Conservation (phyloP, 2,113 vertebrate genomes). For the Edolisoma coerulescens region DNA sequence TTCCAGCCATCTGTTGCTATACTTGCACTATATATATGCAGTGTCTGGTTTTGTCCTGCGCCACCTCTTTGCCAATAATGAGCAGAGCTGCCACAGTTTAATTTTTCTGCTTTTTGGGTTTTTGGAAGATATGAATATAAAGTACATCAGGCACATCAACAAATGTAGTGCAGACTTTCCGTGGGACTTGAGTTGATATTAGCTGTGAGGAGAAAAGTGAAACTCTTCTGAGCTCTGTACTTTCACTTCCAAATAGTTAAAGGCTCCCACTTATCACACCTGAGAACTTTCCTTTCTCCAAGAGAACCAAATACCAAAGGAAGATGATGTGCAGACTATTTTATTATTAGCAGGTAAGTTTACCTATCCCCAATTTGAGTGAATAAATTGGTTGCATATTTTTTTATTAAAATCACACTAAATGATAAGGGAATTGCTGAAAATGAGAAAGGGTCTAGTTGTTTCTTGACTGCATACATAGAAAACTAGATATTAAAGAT, state of each 20-base stretch:
- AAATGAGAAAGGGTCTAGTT: background rate
- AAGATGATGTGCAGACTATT: background rate
- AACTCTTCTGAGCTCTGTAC: background rate
- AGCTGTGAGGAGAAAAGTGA: background rate
- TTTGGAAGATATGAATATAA: background rate
- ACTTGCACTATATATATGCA: background rate
- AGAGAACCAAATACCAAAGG: background rate
- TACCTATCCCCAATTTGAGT: fast-evolving
- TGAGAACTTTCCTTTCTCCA: background rate
- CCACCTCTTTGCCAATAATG: background rate
- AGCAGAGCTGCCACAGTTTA: background rate
- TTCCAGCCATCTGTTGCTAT: background rate
- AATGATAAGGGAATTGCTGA: background rate
- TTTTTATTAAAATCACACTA: background rate
- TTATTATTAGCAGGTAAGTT: background rate
- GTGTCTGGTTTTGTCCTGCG: background rate
- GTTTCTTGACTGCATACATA: background rate
- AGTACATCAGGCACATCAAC: background rate
- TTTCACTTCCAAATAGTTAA: background rate
- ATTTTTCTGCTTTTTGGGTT: background rate
- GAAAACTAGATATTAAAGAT: background rate
- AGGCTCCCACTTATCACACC: background rate
- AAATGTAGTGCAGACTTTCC: background rate
- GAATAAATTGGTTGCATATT: background rate
- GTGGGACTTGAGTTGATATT: background rate